phyloP scores from a whole-genome alignment of 1,140 invertebrate species.

The Eriosoma lanigerum region DNA sequence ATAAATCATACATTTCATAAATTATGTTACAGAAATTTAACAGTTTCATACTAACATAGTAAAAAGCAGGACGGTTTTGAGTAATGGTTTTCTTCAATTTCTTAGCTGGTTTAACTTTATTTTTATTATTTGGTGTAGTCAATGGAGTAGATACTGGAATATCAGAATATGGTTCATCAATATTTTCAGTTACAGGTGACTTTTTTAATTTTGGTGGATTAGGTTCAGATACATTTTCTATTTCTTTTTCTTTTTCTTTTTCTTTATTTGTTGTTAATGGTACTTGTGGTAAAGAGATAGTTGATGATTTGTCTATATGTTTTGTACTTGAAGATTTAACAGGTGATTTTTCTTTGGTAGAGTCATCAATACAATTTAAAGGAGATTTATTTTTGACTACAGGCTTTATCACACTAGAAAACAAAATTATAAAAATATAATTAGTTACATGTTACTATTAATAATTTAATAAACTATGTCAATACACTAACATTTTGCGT shows the following conservation, averaged over 20 bases:
- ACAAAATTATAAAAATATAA: not conserved
- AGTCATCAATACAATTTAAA: not conserved
- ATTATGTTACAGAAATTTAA: too few species aligned
- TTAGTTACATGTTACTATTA: too few species aligned
- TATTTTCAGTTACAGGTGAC: not conserved
- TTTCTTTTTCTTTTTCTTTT: not conserved
- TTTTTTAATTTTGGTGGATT: slow-evolving; percentile 18
- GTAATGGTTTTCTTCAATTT: not conserved
- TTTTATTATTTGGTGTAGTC: not conserved
- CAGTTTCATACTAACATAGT: slow-evolving; percentile 21
- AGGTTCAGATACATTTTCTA: not conserved
- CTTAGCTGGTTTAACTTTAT: not conserved
- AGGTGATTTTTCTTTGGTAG: slow-evolving; percentile 2
- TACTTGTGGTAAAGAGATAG: too few species aligned
- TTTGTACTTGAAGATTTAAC: not conserved
- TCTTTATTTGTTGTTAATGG: not conserved
- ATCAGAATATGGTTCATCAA: not conserved
- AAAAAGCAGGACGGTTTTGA: not conserved
- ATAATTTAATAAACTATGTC: too few species aligned
- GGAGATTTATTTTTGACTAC: slow-evolving; percentile 21
- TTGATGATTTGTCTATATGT: not conserved
- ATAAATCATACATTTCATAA: too few species aligned
- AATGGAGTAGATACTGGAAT: not conserved
- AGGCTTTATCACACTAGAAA: slow-evolving; percentile 19
- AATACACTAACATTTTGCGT: slow-evolving; percentile 13